phyloP scores from a whole-genome alignment of 2,113 vertebrate genomes.

The Dipodomys stephensi region DNA sequence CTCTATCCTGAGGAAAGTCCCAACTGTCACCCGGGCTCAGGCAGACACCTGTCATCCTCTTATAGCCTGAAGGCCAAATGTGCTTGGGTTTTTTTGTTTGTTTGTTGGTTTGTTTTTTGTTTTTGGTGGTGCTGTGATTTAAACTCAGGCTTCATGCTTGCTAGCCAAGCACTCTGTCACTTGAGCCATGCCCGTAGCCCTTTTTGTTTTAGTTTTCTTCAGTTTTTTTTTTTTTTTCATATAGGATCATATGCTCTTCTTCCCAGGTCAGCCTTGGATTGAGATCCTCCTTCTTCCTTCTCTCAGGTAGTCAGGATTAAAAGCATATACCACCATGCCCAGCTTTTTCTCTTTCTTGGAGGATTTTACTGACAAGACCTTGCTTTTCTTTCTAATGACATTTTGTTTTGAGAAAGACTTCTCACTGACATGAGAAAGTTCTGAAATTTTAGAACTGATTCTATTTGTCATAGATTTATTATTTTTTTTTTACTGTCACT shows the following conservation, averaged over 20 bases:
- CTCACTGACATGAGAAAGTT: background rate
- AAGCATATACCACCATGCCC: background rate
- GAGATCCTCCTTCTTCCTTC: background rate
- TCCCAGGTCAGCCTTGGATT: background rate
- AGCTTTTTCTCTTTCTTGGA: background rate
- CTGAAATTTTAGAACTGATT: background rate
- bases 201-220: background rate
- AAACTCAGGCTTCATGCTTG: too few species aligned
- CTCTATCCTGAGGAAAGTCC: background rate
- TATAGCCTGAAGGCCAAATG: background rate
- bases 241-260: background rate
- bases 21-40: too few species aligned
- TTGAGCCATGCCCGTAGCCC: background rate
- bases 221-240: background rate
- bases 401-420: background rate
- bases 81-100: too few species aligned
- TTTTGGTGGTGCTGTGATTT: too few species aligned
- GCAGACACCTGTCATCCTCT: background rate
- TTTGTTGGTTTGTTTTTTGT: too few species aligned
- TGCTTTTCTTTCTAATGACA: background rate
- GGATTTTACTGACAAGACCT: background rate
- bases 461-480: background rate
- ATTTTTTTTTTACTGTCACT: background rate
- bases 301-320: background rate
- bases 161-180: too few species aligned